Base-by-base conservation (phyloP, 2,113 vertebrate species). In the Pao palembangensis region DNA sequence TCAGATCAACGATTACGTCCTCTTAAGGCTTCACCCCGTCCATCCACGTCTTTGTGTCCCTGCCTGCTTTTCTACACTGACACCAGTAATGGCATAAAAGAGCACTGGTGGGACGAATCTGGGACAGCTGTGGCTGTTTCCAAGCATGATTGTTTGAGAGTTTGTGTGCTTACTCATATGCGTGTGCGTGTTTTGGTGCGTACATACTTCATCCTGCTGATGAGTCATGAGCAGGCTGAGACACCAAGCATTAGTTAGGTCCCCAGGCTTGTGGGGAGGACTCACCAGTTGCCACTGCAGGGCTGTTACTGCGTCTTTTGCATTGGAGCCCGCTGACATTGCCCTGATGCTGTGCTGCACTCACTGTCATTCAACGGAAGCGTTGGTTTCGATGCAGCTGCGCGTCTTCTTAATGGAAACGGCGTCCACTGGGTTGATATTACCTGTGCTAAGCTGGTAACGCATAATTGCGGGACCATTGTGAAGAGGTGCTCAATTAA, bases 221-320 rank as follows among this genome's bases (percentile, higher is more conserved):
- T 88, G 83, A 87, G 77, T 87, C 87, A 88, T 72, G 64, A 64
- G 63, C 51, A 79, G 72, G 65, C 66, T 81, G 80, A 74, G 60
- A 65, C 63, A 53, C 47, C 58, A 49, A 56, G 53, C 42, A 3
- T 49, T 69, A 55, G 44, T 77, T 64, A 55, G 56, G 46, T 80
- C 69, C 64, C 51, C 12, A 46, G 67, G 78, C 78, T 63, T 46
- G 60, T 34, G 54, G 44, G 55, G 64, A 71, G 66, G 76, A 67
- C 75, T 65, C 62, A 64, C 41, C 53, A 52, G 73, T 65, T 6
- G 25, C 58, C 58, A 28, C 64, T 60, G 25, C 49, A 0, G 10
- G 46, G 71, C 42, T 63, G 71, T 73, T 56, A 43, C 61, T 62
- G 64, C 48, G 72, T 67, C 69, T 72, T 65, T 51, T 49, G 53